Percentiles rank a stretch among this genome's conserved stretches.
phyloP scores from a whole-genome alignment of 2,113 vertebrate species.

The Thamnaconus septentrionalis region DNA sequence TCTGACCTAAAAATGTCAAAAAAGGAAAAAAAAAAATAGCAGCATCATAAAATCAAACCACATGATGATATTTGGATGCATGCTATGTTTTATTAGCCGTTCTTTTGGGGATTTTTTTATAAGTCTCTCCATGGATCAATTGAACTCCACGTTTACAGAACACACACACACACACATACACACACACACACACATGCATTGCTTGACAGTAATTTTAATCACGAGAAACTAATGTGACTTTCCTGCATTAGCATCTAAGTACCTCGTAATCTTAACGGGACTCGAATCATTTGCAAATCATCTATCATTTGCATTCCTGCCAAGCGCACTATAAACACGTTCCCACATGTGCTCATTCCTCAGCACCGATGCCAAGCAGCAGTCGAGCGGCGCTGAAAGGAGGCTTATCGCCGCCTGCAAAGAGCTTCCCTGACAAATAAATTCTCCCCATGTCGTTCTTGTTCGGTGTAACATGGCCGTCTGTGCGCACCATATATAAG shows the following conservation, averaged over 20 bases:
- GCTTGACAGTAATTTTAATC: not conserved
- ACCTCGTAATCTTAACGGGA: conserved; percentile 41
- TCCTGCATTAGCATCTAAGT: conserved; percentile 31
- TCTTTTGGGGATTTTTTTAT: not conserved
- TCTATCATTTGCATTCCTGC: conserved; percentile 61
- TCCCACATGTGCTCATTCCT: conserved; percentile 68
- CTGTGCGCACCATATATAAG: too few species aligned
- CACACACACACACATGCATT: too few species aligned
- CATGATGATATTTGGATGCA: conserved; percentile 9
- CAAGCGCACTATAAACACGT: conserved; percentile 63
- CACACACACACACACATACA: too few species aligned
- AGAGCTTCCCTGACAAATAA: conserved; percentile 43
- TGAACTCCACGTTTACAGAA: too few species aligned
- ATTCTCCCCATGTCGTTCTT: conserved; percentile 27
- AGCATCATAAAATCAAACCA: not conserved
- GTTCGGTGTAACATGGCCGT: conserved; percentile 4
- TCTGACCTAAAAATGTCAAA: conserved; percentile 10
- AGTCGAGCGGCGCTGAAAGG: conserved; percentile 44
- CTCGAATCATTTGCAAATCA: conserved; percentile 60
- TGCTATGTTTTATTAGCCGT: not conserved
- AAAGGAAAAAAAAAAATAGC: conserved; percentile 6
- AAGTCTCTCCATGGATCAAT: too few species aligned
- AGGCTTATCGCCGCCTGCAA: conserved; percentile 42
- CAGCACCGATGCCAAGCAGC: conserved; percentile 52
- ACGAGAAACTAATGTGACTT: conserved; percentile 10